A percentile compares a stretch with the other conserved stretches of the same genome.
phyloP scores from a whole-genome alignment of 2,113 vertebrate species.

The Prochilodus magdalenae region DNA sequence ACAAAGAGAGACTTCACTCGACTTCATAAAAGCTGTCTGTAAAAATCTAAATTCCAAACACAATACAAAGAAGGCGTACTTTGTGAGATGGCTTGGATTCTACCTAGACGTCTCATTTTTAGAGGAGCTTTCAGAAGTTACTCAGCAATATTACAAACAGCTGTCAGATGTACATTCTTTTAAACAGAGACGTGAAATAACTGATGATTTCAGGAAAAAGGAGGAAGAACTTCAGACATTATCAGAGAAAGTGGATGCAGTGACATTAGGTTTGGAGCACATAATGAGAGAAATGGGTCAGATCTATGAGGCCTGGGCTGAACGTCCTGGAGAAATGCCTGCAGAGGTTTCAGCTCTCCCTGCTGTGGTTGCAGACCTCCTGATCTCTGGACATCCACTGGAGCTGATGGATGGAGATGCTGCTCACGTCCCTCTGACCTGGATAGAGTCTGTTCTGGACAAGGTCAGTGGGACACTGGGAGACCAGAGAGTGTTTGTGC shows the following conservation, averaged over 20 bases:
- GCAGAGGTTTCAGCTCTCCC: slow-evolving; percentile 59
- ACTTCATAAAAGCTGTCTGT: background rate
- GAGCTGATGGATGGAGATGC: slow-evolving; percentile 82
- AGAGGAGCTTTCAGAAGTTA: too few species aligned
- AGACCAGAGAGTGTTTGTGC: slow-evolving; percentile 76
- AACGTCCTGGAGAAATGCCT: background rate
- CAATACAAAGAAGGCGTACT: too few species aligned
- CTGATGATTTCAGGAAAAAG: background rate
- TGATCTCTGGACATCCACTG: slow-evolving; percentile 62
- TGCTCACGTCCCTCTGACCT: slow-evolving; percentile 76
- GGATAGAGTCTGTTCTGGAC: slow-evolving; percentile 76
- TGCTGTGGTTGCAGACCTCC: slow-evolving; percentile 75
- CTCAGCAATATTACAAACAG: too few species aligned
- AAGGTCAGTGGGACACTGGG: slow-evolving; percentile 71
- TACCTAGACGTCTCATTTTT: too few species aligned
- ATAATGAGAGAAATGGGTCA: slow-evolving; percentile 79
- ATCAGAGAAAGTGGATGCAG: slow-evolving; percentile 62
- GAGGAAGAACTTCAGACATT: slow-evolving; percentile 57
- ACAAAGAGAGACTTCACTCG: background rate
- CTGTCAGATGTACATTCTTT: slow-evolving; percentile 31
- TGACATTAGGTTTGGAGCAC: slow-evolving; percentile 75
- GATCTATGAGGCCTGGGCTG: slow-evolving; percentile 75
- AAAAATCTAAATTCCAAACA: background rate
- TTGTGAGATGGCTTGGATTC: too few species aligned
- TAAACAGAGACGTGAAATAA: slow-evolving; percentile 46